Evolutionary conservation across 2,888 invertebrate species (phyloP).

Genomic region (Volucella inanis): DNA sequence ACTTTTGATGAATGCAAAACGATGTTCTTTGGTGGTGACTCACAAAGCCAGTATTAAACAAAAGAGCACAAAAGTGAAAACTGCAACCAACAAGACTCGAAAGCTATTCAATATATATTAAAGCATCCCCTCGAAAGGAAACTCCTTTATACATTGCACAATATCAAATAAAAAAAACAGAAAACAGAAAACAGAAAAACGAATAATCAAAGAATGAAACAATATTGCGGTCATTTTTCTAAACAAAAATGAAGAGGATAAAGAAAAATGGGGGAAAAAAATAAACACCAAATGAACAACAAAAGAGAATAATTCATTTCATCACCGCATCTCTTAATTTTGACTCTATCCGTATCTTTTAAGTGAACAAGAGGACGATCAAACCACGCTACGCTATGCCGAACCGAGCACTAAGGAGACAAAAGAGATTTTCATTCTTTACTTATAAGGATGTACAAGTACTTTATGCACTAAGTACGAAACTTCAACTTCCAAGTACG

Average conservation of each 20-base stretch:
- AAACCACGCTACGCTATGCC: too few relatives aligned
- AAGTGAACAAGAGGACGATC: slow-evolving; percentile 12
- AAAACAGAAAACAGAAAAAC: too few relatives aligned
- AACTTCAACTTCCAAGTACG: neutral
- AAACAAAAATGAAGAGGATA: slow-evolving; percentile 43
- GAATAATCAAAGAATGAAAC: neutral
- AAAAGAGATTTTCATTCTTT: neutral
- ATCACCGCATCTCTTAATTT: slow-evolving; percentile 64
- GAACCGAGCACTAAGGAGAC: too few relatives aligned
- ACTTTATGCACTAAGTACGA: slow-evolving; percentile 1
- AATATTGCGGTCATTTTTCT: slow-evolving; percentile 52
- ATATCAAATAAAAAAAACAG: slow-evolving; percentile 6
- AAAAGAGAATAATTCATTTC: slow-evolving; percentile 70
- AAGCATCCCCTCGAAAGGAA: slow-evolving; percentile 13
- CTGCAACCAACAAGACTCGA: slow-evolving; percentile 11
- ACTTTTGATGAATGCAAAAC: slow-evolving; percentile 49
- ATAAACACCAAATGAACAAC: slow-evolving; percentile 15
- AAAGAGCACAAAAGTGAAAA: slow-evolving; percentile 29
- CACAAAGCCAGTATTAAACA: slow-evolving; percentile 40
- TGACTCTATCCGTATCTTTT: slow-evolving; percentile 18
- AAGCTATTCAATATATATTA: slow-evolving; percentile 7
- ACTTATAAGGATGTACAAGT: neutral
- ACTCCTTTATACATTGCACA: slow-evolving; percentile 4
- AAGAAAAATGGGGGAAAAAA: slow-evolving; percentile 11
- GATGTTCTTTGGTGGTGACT: slow-evolving; percentile 7